Base-by-base conservation (phyloP, 2,797 vertebrate genomes). In the Eulemur albifrons region DNA sequence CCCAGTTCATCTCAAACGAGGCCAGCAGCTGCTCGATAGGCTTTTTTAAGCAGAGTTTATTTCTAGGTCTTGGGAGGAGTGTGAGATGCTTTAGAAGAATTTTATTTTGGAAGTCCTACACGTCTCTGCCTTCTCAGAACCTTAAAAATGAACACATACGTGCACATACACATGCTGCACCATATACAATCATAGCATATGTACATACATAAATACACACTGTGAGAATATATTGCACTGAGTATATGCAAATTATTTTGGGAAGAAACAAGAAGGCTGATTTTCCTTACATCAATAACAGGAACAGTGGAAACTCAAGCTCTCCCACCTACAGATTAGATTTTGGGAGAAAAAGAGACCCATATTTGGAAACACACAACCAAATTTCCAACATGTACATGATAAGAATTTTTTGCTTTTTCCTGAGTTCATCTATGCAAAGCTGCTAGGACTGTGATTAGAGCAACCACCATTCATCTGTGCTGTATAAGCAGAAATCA, bases 1-100 rank as follows among this genome's bases (percentile, higher is more conserved):
- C 80, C 82, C 87, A 91, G 90, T 67, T 89, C 79, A 25, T 81
- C 89, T 73, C 83, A 90, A 97, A 97, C 45, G 81, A 97, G 97
- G 80, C 80, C 88, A 90, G 93, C 97, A 97, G 97, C 95, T 97
- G 97, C 65, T 92, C 15, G 0, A 40, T 5, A 4, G 18, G 89
- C 97, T 97, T 98, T 97, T 98, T 97, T 23, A 97, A 96, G 97
- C 94, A 48, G 61, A 72, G 18, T 98, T 97, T 97, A 97, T 97
- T 97, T 96, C 94, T 90, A 93, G 93, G 20, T 17, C 80, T 94
- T 95, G 75, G 69, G 77, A 94, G 25, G 82, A 81, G 93, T 83
- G 81, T 85, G 95, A 97, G 90, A 88, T 65, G 63, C 50, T 95
- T 88, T 70, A 69, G 61, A 92, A 86, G 73, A 87, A 52, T 76